A percentile compares a stretch with the other conserved stretches of the same genome.
These are phyloP conservation scores for Tineola bisselliella DNA, from an alignment of 2,888 invertebrate species.

Conservation along the genomic window DNA sequence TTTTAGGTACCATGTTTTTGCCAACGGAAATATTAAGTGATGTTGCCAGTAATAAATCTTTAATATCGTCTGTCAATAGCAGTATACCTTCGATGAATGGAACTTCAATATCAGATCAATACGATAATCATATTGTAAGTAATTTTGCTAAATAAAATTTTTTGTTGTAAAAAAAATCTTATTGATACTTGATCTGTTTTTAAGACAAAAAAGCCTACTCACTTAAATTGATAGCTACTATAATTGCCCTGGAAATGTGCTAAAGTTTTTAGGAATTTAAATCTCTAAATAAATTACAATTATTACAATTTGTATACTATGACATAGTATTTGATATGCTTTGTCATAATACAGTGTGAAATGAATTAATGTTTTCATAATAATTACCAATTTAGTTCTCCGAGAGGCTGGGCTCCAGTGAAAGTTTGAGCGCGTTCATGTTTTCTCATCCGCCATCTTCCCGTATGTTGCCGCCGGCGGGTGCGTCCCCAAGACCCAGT, in stretches of 20 bases:
- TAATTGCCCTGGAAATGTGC: no score
- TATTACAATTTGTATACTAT: no score
- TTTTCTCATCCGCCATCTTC: conserved; percentile 21
- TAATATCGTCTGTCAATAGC: conserved; percentile 27
- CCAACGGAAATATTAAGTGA: conserved; percentile 47
- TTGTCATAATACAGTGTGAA: no score
- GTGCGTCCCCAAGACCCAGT: conserved; percentile 22
- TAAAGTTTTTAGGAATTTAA: no score
- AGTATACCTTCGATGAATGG: conserved; percentile 49
- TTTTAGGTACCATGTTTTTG: conserved; percentile 45
- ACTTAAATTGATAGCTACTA: no score
- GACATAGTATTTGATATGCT: no score
- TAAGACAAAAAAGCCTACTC: no score
- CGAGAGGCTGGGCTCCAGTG: not conserved
- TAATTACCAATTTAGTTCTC: not conserved
- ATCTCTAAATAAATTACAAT: no score
- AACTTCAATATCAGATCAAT: conserved; percentile 41
- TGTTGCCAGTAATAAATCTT: conserved; percentile 51
- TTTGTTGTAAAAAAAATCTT: no score
- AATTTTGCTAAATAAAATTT: not conserved
- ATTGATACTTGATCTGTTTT: no score
- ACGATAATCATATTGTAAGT: conserved; percentile 30
- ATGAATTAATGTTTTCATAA: not conserved
- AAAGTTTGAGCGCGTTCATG: conserved; percentile 14
- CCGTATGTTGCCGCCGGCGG: conserved; percentile 18